Base-by-base conservation (phyloP, 2,113 vertebrate genomes). In the Halcyon senegalensis region DNA sequence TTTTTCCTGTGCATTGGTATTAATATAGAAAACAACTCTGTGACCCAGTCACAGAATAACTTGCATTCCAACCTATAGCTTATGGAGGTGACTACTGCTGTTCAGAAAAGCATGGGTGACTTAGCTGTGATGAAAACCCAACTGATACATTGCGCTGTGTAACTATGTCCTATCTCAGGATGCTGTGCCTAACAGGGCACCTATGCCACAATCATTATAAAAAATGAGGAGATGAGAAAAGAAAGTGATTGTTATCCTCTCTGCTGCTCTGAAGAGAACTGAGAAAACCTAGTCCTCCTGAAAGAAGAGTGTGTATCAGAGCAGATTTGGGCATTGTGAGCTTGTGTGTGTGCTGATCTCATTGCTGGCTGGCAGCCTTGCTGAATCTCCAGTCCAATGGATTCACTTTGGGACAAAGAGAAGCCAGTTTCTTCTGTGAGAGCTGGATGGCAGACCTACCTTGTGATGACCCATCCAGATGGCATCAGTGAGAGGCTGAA, bases 111-210 rank as follows among this genome's bases (percentile, higher is more conserved):
- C 39, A 23, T 14, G 48, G 21, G 19, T 46, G 25, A 19, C 35
- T 51, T 15, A 43, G 39, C 30, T 69, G 58, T 23, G 12, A 11
- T 28, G 31, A 86, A 89, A 89, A 50, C 7, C 51, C 60, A 56
- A 1, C 13, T 74, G n/a, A 5, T 11, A 30, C 19, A 1, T 5
- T 39, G 28, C 2, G 0, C 4, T 53, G 20, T 73, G 30, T 25
- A 67, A 4, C 1, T 2, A 6, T 6, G 4, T 19, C 51, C 23
- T 33, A 1, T 59, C 50, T 63, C n/a, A 77, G 50, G 75, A 53
- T 62, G 6, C 10, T 1, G 0, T 72, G 23, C 9, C 9, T 83
- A 24, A 43, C 62, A 50, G 39, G 37, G 10, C 21, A 82, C 5
- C 31, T 64, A 4, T 37, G 7, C 16, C 8, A 48, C 68, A 91